Evolutionary conservation across 2,113 vertebrate species (phyloP).

Genomic region (Macroglossus sobrinus): DNA sequence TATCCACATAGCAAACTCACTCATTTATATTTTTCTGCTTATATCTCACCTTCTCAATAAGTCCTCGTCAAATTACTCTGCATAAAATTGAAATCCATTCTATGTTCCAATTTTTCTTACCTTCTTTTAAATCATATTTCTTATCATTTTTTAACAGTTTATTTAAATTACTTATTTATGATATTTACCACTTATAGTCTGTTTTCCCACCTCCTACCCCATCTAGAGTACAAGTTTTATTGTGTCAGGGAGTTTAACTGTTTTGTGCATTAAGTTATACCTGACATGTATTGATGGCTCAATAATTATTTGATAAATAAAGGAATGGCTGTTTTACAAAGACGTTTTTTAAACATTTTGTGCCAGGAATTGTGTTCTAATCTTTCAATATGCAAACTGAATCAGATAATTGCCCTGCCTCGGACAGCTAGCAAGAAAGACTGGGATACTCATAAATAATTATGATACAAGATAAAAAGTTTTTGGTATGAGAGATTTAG

Average conservation of each 20-base stretch:
- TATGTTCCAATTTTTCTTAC: background rate
- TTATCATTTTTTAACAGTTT: too few species aligned
- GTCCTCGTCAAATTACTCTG: background rate
- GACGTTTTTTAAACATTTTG: background rate
- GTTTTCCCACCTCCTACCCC: accelerated
- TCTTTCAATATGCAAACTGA: background rate
- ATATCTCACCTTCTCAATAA: background rate
- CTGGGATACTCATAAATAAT: background rate
- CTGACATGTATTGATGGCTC: background rate
- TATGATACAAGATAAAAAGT: background rate
- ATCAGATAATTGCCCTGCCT: background rate
- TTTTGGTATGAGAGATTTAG: background rate
- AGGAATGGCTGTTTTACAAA: background rate
- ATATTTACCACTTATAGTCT: background rate
- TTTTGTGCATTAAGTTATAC: background rate
- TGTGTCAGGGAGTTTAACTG: background rate
- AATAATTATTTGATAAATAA: background rate
- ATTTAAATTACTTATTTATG: background rate
- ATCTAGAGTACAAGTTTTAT: background rate
- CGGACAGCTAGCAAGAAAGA: background rate
- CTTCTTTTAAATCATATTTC: background rate
- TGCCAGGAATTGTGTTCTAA: background rate
- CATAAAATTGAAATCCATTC: background rate
- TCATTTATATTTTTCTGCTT: background rate
- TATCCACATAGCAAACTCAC: background rate